Evolutionary conservation across 2,113 vertebrate genomes (phyloP).

Genomic region (Hoplias malabaricus): DNA sequence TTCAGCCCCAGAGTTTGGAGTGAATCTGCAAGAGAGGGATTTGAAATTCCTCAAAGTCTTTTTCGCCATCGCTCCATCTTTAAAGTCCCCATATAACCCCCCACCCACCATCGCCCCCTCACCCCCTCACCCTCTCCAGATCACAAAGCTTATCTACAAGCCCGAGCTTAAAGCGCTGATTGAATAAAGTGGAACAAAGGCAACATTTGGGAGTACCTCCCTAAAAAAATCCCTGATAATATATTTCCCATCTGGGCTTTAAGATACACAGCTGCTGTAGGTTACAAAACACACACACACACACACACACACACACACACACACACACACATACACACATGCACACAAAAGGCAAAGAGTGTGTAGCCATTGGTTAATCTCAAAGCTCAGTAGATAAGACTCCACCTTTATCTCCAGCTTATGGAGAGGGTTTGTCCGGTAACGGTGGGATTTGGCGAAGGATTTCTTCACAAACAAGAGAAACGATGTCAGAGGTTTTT

Average conservation of each 20-base stretch:
- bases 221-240: slow-evolving; percentile 48
- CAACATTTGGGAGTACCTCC: slow-evolving; percentile 31
- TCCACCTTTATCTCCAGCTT: slow-evolving; percentile 22
- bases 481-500: background rate
- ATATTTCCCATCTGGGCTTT: slow-evolving; percentile 33
- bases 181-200: slow-evolving; percentile 45
- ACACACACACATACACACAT: background rate
- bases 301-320: background rate
- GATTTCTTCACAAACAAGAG: slow-evolving; percentile 6
- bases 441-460: slow-evolving; percentile 11
- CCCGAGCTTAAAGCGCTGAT: slow-evolving; percentile 31
- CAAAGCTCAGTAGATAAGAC: slow-evolving; percentile 20
- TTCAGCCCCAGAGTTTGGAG: slow-evolving; percentile 18
- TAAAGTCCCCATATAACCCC: too few species aligned
- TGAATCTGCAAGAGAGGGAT: slow-evolving; percentile 11
- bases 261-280: slow-evolving; percentile 39
- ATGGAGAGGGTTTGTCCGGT: slow-evolving; percentile 20
- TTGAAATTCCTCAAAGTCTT: slow-evolving; percentile 35
- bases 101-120: too few species aligned
- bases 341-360: too few species aligned
- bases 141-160: slow-evolving; percentile 45
- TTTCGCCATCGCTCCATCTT: slow-evolving; percentile 26
- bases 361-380: slow-evolving; percentile 28
- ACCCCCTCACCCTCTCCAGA: slow-evolving; percentile 11
- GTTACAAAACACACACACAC: background rate